Percentiles rank a stretch among this genome's conserved stretches.
These are phyloP conservation scores for Dipodomys stephensi DNA, from an alignment of 2,113 vertebrate genomes.

Conservation along the genomic window DNA sequence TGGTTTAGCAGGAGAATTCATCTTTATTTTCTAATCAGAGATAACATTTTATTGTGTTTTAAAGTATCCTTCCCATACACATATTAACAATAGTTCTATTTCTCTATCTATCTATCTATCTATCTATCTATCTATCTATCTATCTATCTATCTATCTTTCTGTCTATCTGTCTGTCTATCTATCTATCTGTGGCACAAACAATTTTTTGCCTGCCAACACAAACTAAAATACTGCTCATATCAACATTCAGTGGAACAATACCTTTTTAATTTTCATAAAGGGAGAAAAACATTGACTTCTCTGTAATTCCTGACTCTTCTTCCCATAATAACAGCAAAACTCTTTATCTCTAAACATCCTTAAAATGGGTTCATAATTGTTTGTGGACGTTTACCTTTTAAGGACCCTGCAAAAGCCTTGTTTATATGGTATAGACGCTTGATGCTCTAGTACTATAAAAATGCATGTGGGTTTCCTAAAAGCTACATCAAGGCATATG, in stretches of 20 bases:
- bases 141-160: slow-evolving; percentile 56
- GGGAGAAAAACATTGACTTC: slow-evolving; percentile 15
- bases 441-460: not conserved
- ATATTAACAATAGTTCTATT: not conserved
- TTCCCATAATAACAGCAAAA: not conserved
- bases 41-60: slow-evolving; percentile 87
- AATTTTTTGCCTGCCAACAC: slow-evolving; percentile 74
- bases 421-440: not conserved
- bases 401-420: not conserved
- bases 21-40: slow-evolving; percentile 92
- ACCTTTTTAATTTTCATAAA: not conserved
- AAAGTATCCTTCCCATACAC: slow-evolving; percentile 78
- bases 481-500: slow-evolving; percentile 12
- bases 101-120: too few relatives aligned
- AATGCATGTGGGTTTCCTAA: slow-evolving; percentile 47
- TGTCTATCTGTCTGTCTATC: not conserved
- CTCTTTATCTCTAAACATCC: slow-evolving; percentile 19
- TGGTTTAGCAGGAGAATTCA: slow-evolving; percentile 89
- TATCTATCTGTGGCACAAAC: slow-evolving; percentile 73
- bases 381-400: not conserved
- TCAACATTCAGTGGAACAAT: slow-evolving; percentile 57
- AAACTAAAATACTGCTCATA: slow-evolving; percentile 70
- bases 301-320: slow-evolving; percentile 11
- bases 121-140: not conserved
- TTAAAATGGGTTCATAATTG: slow-evolving; percentile 69